phyloP scores from a whole-genome alignment of 2,797 vertebrate species.

The Taeniopygia guttata region DNA sequence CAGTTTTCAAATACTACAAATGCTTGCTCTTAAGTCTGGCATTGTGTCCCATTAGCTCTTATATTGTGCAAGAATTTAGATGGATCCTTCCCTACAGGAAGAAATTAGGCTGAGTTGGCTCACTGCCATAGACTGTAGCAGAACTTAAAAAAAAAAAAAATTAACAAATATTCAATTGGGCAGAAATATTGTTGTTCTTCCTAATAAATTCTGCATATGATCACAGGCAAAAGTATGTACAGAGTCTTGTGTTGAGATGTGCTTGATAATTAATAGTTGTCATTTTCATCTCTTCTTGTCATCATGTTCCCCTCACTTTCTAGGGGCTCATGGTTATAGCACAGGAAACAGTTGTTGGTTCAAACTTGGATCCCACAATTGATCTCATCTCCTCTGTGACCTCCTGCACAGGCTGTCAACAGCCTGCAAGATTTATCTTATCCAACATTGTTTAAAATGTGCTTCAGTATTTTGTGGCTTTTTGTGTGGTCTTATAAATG shows the following conservation, averaged over 20 bases:
- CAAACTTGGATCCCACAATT: background rate
- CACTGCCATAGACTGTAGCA: background rate
- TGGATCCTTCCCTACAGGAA: background rate
- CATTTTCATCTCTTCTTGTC: background rate
- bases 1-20: background rate
- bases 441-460: background rate
- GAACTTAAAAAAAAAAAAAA: background rate
- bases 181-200: background rate
- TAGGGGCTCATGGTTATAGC: slow-evolving; percentile 13
- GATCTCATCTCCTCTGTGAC: slow-evolving; percentile 37
- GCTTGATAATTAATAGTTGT: background rate
- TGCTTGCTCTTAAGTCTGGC: background rate
- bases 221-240: background rate
- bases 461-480: slow-evolving; percentile 33
- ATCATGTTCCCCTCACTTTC: background rate
- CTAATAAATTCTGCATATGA: background rate
- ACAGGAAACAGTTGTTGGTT: slow-evolving; percentile 16
- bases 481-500: slow-evolving; percentile 49
- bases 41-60: background rate
- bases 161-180: background rate
- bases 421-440: slow-evolving; percentile 25
- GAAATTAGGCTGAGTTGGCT: background rate
- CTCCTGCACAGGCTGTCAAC: slow-evolving; percentile 32
- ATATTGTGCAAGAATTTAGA: background rate
- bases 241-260: background rate